Base-by-base conservation (phyloP, 2,797 vertebrate genomes). In the Myripristis murdjan region DNA sequence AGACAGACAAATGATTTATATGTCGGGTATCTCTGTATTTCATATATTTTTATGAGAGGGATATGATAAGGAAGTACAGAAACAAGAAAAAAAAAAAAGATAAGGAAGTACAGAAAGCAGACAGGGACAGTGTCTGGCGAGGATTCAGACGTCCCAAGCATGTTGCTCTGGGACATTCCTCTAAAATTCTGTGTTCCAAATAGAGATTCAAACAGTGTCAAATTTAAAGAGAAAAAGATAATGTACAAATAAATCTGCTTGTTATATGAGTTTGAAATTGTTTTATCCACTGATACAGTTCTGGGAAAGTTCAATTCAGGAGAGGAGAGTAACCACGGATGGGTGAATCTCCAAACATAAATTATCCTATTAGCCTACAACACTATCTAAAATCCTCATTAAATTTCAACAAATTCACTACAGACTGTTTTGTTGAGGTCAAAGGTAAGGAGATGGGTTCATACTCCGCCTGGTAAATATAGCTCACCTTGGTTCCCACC, bases 401-500 rank as follows among this genome's bases (percentile, higher is more conserved):
- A 33, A 44, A 43, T 53, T 62, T 43, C n/a, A 69, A 61, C 33
- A 81, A 58, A 63, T 15, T 14, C 10, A 67, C 14, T 14, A 55
- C 5, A 0, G 33, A 49, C 64, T 44, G 57, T 22, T 81, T 63
- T 47, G 60, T 31, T 60, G 26, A 75, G 74, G 75, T 90, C 75
- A 85, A 62, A 87, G 65, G 84, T 76, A 53, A 49, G 41, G 51
- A 66, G 41, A 74, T 73, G 66, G 66, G 64, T 83, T 89, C 70
- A 83, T 79, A 70, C 74, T 80, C 41, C 28, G 20, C 28, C 43
- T 64, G 73, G 55, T 85, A 90, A 86, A 91, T 90, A 88, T 89
- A 92, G 82, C 87, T 91, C 83, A 94, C 94, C 93, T 93, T 94
- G 92, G 89, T 90, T 91, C 89, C 78, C 85, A 86, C 76, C 63